Base-by-base conservation (phyloP, 2,888 invertebrate genomes). In the Stegana nigrithorax region DNA sequence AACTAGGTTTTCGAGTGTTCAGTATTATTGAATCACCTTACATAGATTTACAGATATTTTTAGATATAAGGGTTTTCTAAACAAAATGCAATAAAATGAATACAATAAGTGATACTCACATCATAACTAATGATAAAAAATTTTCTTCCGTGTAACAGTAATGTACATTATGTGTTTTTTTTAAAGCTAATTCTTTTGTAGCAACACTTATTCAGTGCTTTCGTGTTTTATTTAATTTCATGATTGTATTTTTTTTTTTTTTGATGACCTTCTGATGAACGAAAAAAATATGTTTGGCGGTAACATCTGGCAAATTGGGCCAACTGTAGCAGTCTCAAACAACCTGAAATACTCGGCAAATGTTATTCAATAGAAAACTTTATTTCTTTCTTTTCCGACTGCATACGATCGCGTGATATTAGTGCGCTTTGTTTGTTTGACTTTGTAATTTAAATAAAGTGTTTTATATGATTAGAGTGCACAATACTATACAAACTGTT, bases 361-460 rank as follows among this genome's bases (percentile, higher is more conserved):
- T n/a, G n/a, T 17, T 21, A 39, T n/a, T 39, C 12, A 8, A 12
- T 39, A 39, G 8, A 4, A 39, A 14, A 39, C 29, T 6, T 10
- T 44, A 17, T 44, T 17, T 44, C 8, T 44, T 21, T 10, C 8
- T 47, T 2, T 3, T 12, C 63, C 58, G 62, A 74, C 74, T 44
- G 8, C 44, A 8, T 44, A 14, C n/a, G 10, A 78, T 75, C 75
- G 75, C 75, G 75, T 75, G 75, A 72, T 78, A 64, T 25, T 25
- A 69, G 64, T n/a, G 63, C 65, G 44, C 45, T 32, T 12, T 25
- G 45, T 32, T n/a, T 25, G 53, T 64, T 73, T 62, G 73, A 73
- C 73, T 78, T 77, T 75, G 78, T 73, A 78, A 76, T 78, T 76
- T 78, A 65, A 69, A 65, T 75, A 59, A 73, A 78, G 75, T 73